A percentile compares a stretch with the other conserved stretches of the same genome.
Evolutionary conservation across 2,113 vertebrate species (phyloP).

Genomic region (Ivindomyrus marchei): DNA sequence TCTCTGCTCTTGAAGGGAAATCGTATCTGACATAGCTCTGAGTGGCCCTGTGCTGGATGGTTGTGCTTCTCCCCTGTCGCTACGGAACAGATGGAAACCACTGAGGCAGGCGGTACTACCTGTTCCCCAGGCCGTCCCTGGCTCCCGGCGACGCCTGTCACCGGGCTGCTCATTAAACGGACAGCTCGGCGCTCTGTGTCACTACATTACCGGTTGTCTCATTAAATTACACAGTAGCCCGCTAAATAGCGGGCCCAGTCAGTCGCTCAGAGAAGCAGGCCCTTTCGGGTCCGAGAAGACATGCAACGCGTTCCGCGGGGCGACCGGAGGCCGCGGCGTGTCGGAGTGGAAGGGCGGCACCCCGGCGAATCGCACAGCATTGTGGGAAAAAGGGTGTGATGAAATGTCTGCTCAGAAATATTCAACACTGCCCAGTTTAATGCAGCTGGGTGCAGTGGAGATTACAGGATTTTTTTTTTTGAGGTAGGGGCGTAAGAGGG

Average conservation of each 20-base stretch:
- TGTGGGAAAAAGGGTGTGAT: neutral
- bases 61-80: neutral
- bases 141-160: neutral
- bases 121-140: neutral
- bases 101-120: neutral
- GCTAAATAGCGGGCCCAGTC: conserved; percentile 1
- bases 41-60: neutral
- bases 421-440: neutral
- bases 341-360: neutral
- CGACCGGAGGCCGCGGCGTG: neutral
- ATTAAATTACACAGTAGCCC: conserved; percentile 14
- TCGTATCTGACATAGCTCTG: neutral
- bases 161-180: conserved; percentile 2
- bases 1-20: neutral
- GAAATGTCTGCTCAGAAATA: neutral
- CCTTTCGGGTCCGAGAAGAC: neutral
- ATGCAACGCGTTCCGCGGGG: neutral
- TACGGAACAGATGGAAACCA: neutral
- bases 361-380: neutral
- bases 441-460: neutral
- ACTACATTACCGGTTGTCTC: conserved; percentile 15
- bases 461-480: neutral
- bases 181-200: neutral
- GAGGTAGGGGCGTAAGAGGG: neutral
- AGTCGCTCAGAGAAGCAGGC: neutral